phyloP scores from a whole-genome alignment of 1,140 invertebrate genomes.

The Luehdorfia chinensis region DNA sequence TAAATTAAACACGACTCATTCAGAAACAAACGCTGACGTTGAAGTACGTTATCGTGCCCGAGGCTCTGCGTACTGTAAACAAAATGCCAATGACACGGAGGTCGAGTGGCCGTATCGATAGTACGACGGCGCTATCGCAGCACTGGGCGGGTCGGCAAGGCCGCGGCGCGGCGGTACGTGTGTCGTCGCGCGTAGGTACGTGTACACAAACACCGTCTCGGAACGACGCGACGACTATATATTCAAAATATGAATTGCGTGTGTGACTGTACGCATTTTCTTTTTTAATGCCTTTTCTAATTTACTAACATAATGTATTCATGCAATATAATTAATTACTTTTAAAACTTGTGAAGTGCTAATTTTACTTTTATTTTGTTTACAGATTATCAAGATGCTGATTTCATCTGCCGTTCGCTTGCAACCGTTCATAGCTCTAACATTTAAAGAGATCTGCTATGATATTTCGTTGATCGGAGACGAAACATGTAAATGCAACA shows the following conservation, averaged over 20 bases:
- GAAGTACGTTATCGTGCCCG: conserved; percentile 43
- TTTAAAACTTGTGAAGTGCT: no score
- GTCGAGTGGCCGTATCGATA: conserved; percentile 59
- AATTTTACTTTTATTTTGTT: conserved; percentile 36
- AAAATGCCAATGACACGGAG: conserved; percentile 69
- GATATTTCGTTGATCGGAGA: conserved; percentile 19
- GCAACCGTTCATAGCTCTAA: conserved; percentile 12
- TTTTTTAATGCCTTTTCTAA: conserved; percentile 2
- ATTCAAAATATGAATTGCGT: conserved; percentile 46
- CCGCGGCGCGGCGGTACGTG: conserved; percentile 53
- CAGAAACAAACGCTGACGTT: no score
- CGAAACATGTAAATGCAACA: conserved; percentile 41
- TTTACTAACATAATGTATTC: conserved; percentile 3
- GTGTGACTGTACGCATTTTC: conserved; percentile 27
- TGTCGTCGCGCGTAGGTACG: conserved; percentile 49
- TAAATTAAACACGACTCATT: no score
- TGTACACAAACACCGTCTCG: conserved; percentile 57
- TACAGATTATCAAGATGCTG: conserved; percentile 64
- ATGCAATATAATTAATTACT: no score
- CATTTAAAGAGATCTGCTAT: conserved; percentile 3
- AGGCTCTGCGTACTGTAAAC: conserved; percentile 56
- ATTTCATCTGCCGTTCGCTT: conserved; percentile 36
- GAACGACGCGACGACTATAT: conserved; percentile 46
- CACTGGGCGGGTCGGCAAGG: conserved; percentile 64
- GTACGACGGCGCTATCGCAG: conserved; percentile 32